A percentile compares a stretch with the other conserved stretches of the same genome.
phyloP scores from a whole-genome alignment of 2,888 invertebrate genomes.

The Conops quadrifasciatus region DNA sequence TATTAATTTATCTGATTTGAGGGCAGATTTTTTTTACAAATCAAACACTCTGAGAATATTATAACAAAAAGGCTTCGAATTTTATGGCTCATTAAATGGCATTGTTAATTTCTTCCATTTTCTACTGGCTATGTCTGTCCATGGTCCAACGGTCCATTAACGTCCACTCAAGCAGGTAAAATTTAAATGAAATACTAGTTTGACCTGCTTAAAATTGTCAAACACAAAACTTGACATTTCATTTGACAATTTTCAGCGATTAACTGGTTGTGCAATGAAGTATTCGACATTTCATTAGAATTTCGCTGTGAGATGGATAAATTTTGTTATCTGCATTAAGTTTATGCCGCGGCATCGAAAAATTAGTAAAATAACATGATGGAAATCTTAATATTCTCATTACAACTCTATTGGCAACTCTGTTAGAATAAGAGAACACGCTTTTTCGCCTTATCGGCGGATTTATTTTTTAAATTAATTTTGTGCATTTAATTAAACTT shows the following conservation, averaged over 20 bases:
- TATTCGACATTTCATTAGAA: conserved; percentile 17
- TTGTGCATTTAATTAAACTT: too few relatives aligned
- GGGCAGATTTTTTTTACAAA: too few relatives aligned
- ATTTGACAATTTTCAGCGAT: not conserved
- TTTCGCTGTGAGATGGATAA: not conserved
- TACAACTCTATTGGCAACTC: too few relatives aligned
- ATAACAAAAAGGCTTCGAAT: too few relatives aligned
- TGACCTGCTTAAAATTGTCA: not conserved
- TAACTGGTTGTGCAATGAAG: not conserved
- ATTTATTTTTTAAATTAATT: too few relatives aligned
- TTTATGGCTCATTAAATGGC: too few relatives aligned
- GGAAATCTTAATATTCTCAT: not conserved
- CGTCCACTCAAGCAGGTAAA: conserved; percentile 27
- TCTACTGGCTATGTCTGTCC: conserved; percentile 36
- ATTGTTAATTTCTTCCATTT: not conserved
- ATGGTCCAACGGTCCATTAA: conserved; percentile 42
- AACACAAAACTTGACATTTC: not conserved
- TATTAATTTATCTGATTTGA: too few relatives aligned
- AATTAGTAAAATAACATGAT: not conserved
- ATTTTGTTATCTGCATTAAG: not conserved
- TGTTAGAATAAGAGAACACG: too few relatives aligned
- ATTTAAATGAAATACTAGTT: conserved; percentile 9
- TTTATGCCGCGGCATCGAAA: too few relatives aligned
- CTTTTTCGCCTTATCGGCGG: too few relatives aligned
- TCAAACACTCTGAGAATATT: too few relatives aligned